Percentiles rank a stretch among this genome's conserved stretches.
Conservation (phyloP, 2,888 invertebrate species). For the Neocrepidodera transversa region DNA sequence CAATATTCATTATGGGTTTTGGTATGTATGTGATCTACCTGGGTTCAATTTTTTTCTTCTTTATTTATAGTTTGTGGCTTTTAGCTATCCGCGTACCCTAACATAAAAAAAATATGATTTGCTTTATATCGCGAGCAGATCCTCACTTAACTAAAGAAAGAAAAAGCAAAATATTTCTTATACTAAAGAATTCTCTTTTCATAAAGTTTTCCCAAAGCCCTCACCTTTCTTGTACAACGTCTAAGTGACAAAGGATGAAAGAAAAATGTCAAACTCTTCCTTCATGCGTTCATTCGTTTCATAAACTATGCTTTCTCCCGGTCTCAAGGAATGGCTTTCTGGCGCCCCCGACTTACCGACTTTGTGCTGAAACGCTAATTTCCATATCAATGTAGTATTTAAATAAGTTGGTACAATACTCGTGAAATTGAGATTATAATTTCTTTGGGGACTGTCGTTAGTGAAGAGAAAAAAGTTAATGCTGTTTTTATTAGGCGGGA, state of each 20-base stretch:
- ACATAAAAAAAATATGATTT: neutral
- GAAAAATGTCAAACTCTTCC: constrained; percentile 19
- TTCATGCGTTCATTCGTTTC: constrained; percentile 10
- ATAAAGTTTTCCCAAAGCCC: constrained; percentile 1
- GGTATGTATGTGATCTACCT: no score
- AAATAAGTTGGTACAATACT: constrained; percentile 37
- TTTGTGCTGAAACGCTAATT: constrained; percentile 35
- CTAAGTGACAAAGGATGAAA: constrained; percentile 21
- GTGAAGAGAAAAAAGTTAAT: constrained; percentile 30
- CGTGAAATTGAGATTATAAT: constrained; percentile 33
- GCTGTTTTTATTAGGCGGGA: constrained; percentile 30
- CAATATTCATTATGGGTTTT: no score
- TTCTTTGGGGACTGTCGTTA: constrained; percentile 28
- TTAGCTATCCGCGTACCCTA: no score
- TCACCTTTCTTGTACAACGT: constrained; percentile 11
- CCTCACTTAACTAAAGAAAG: neutral
- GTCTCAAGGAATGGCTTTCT: constrained; percentile 4
- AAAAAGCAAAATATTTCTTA: neutral
- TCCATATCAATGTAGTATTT: constrained; percentile 43
- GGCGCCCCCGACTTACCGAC: constrained; percentile 11
- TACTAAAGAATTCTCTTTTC: constrained; percentile 10
- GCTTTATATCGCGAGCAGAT: neutral
- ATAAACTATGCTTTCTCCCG: constrained; percentile 7
- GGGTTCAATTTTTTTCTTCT: no score
- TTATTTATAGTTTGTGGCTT: no score